Conservation (phyloP, 2,888 invertebrate genomes). For the Sisyra nigra region DNA sequence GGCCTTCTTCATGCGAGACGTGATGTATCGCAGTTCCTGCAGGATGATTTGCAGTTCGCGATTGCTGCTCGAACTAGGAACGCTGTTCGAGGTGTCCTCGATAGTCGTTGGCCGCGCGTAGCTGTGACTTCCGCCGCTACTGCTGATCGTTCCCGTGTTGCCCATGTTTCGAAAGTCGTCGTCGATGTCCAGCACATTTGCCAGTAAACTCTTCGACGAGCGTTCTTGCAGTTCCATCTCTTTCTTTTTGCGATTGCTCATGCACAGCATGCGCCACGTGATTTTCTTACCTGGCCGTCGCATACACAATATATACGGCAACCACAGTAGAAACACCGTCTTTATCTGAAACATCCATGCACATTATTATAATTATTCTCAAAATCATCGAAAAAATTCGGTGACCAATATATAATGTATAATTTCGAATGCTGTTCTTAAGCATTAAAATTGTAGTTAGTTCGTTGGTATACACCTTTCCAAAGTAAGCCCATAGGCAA, state of each 20-base stretch:
- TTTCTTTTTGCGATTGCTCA: constrained; percentile 72
- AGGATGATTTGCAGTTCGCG: constrained; percentile 82
- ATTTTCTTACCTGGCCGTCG: constrained; percentile 89
- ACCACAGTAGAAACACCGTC: constrained; percentile 90
- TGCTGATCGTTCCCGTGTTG: constrained; percentile 39
- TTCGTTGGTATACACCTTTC: too few relatives aligned
- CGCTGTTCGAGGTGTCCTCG: constrained; percentile 33
- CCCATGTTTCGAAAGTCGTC: constrained; percentile 77
- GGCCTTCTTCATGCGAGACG: constrained; percentile 82
- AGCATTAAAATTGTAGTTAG: too few relatives aligned
- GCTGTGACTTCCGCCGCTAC: constrained; percentile 24
- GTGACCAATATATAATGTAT: too few relatives aligned
- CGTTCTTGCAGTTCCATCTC: constrained; percentile 87
- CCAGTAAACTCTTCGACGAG: constrained; percentile 83
- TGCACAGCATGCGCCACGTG: constrained; percentile 75
- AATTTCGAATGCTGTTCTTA: too few relatives aligned
- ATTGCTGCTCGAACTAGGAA: constrained; percentile 41
- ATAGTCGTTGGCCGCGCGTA: constrained; percentile 66
- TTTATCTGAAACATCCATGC: constrained; percentile 51
- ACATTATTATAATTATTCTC: too few relatives aligned
- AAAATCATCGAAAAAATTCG: too few relatives aligned
- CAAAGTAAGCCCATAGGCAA: too few relatives aligned
- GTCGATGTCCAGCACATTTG: constrained; percentile 91
- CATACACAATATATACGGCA: constrained; percentile 94
- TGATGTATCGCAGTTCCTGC: constrained; percentile 87